Base-by-base conservation (phyloP, 2,797 vertebrate genomes). In the Atherinosoma microstoma region DNA sequence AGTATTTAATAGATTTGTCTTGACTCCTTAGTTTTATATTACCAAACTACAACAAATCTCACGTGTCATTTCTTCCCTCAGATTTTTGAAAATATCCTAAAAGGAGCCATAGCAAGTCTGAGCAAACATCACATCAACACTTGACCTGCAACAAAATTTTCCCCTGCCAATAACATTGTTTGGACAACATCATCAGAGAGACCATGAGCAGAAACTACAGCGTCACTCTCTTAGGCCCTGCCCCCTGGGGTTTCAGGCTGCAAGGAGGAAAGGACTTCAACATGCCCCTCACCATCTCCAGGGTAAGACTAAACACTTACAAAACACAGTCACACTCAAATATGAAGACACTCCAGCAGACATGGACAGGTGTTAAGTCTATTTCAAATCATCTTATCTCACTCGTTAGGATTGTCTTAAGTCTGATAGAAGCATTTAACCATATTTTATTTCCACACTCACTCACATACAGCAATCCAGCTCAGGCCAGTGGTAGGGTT, bases 181-280 rank as follows among this genome's bases (percentile, higher is more conserved):
- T 32, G 29, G 74, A 56, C 53, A 64, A 63, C 77, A 51, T 76
- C 60, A 38, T 71, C 54, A 1, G 15, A 47, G 22, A 85, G 54
- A 94, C 78, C 90, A 94, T 91, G 94, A 98, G 97, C 96, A 96
- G 93, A 92, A 97, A 95, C 94, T 98, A 98, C 95, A 97, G 80
- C 0, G 95, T 96, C 82, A 95, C 96, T 47, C 91, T 99, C 87
- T 84, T 82, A n/a, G 96, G 97, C 88, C 97, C 98, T 0, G 97
- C 96, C 89, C 98, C 98, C 40, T 99, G 97, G 97, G 98, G 98
- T 73, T 99, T 99, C 94, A 95, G 97, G 67, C 97, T 99, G 86
- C 97, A 98, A 89, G 98, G 98, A 47, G 97, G 98, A 75, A 99
- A 99, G 90, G 98, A 99, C 93, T 99, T 99, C 94, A 98, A 96